Evolutionary conservation across 2,888 invertebrate species (phyloP).

Genomic region (Luperina testacea): DNA sequence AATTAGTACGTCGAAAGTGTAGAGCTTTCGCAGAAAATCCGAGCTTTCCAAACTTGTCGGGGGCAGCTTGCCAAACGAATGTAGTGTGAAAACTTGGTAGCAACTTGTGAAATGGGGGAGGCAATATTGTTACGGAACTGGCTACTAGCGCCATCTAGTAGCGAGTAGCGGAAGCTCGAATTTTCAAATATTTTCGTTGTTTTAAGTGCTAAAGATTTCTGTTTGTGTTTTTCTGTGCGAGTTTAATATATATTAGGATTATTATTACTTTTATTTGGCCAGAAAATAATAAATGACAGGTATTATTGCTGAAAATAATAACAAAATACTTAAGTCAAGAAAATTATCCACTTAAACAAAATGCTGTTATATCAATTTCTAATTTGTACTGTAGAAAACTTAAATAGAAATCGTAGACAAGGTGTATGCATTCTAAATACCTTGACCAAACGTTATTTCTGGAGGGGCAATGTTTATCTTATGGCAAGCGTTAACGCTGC

Average conservation of each 20-base stretch:
- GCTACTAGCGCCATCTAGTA: constrained; percentile 80
- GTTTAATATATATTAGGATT: background rate
- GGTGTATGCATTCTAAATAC: constrained; percentile 79
- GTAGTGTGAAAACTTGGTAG: constrained; percentile 74
- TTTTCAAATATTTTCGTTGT: background rate
- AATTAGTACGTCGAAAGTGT: constrained; percentile 76
- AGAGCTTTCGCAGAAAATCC: constrained; percentile 76
- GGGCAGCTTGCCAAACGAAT: constrained; percentile 78
- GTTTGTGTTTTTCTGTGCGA: background rate
- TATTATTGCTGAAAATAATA: background rate
- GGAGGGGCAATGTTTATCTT: constrained; percentile 83
- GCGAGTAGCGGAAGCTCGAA: constrained; percentile 76
- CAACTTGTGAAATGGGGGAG: constrained; percentile 68
- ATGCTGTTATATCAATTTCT: constrained; percentile 44
- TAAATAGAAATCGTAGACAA: constrained; percentile 73
- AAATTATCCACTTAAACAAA: constrained; percentile 10
- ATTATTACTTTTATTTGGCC: background rate
- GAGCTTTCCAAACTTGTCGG: constrained; percentile 74
- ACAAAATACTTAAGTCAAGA: background rate
- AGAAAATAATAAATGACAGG: too few species aligned
- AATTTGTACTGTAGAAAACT: constrained; percentile 50
- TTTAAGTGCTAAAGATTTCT: background rate
- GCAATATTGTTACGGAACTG: constrained; percentile 20
- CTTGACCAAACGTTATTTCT: constrained; percentile 82
- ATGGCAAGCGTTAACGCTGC: constrained; percentile 74